These are phyloP conservation scores for Apis laboriosa DNA, from an alignment of 1,140 invertebrate species.

Conservation along the genomic window DNA sequence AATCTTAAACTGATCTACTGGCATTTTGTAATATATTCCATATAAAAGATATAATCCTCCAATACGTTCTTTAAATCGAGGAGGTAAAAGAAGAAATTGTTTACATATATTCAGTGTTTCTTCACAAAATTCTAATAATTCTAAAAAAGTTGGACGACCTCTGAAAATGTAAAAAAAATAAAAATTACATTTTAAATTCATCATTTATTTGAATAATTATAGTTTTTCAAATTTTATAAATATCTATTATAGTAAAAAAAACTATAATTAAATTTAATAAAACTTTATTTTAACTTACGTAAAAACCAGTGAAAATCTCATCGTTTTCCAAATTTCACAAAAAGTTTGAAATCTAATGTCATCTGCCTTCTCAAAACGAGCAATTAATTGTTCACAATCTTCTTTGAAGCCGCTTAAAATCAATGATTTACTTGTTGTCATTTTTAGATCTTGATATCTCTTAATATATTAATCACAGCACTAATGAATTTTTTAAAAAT, in stretches of 20 bases:
- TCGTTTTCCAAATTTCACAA: conserved; percentile 72
- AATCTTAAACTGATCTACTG: conserved; percentile 71
- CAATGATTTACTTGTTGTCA: not conserved
- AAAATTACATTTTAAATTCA: conserved; percentile 1
- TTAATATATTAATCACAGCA: not conserved
- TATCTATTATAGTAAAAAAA: not conserved
- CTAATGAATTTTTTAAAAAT: not conserved
- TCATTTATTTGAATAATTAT: conserved; percentile 10
- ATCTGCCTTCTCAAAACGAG: conserved; percentile 64
- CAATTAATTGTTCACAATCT: conserved; percentile 72
- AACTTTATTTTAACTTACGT: conserved; percentile 64
- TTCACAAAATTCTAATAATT: conserved; percentile 75
- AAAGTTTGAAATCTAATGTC: conserved; percentile 73
- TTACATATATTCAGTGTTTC: conserved; percentile 75
- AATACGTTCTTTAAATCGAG: conserved; percentile 70
- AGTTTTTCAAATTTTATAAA: not conserved
- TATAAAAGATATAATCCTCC: conserved; percentile 77
- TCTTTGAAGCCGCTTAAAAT: conserved; percentile 40
- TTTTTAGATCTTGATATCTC: not conserved
- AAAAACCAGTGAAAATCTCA: conserved; percentile 76
- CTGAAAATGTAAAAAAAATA: conserved; percentile 59
- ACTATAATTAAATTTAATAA: not conserved
- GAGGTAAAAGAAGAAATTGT: conserved; percentile 68
- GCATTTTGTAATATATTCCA: conserved; percentile 77
- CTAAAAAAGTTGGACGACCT: conserved; percentile 62